Evolutionary conservation across 2,113 vertebrate genomes (phyloP).

Genomic region (Ictalurus punctatus): DNA sequence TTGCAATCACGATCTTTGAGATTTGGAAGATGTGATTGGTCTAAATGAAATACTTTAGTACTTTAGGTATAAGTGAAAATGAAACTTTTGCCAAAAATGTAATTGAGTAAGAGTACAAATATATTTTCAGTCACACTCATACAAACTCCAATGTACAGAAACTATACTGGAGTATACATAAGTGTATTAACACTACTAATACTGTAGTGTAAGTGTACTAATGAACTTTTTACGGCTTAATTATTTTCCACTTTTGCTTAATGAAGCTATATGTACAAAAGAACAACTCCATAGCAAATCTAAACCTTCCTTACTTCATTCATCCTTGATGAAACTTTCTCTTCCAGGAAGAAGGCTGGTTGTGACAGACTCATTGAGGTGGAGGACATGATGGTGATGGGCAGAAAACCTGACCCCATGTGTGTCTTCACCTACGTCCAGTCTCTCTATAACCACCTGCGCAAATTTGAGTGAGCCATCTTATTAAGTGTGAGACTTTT

Average conservation of each 20-base stretch:
- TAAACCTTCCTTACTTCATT: background rate
- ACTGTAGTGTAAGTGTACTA: background rate
- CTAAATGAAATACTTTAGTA: background rate
- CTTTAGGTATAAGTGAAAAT: background rate
- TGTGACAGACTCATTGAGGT: slow-evolving; percentile 97
- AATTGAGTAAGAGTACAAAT: background rate
- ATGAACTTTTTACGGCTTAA: background rate
- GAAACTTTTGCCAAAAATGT: background rate
- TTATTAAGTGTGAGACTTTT: background rate
- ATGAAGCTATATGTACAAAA: background rate
- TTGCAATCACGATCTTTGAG: background rate
- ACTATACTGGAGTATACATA: background rate
- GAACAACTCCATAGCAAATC: background rate
- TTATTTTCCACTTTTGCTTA: background rate
- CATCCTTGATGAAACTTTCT: background rate
- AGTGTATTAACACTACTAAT: background rate
- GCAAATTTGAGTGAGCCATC: slow-evolving; percentile 83
- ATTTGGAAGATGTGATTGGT: background rate
- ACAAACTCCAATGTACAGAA: background rate
- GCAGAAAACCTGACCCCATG: slow-evolving; percentile 95
- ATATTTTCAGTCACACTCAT: background rate
- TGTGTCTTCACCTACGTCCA: slow-evolving; percentile 98
- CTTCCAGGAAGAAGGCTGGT: slow-evolving; percentile 83
- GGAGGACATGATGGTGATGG: slow-evolving; percentile 99
- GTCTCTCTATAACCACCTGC: slow-evolving; percentile 94